These are phyloP conservation scores for Neria commutata DNA, from an alignment of 2,888 invertebrate species.

Conservation along the genomic window DNA sequence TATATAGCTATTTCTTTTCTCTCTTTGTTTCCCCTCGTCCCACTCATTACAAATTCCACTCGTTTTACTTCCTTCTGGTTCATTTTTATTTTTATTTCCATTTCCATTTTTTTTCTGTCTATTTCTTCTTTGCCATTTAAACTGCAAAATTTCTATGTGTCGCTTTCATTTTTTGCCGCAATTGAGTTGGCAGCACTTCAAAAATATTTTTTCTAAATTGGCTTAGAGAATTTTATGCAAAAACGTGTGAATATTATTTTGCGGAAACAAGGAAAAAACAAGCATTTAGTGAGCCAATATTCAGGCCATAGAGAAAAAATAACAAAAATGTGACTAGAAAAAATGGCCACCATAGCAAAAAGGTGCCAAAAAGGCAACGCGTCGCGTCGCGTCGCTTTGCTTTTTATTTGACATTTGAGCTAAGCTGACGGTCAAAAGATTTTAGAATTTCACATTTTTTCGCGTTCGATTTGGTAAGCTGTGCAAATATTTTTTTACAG, in stretches of 20 bases:
- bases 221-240: slow-evolving; percentile 13
- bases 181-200: slow-evolving; percentile 11
- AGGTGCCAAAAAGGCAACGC: not conserved
- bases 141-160: no score
- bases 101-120: no score
- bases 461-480: not conserved
- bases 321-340: not conserved
- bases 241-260: not conserved
- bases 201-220: slow-evolving; percentile 16
- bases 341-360: not conserved
- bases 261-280: not conserved
- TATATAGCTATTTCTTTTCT: no score
- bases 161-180: slow-evolving; percentile 1
- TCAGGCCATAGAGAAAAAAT: not conserved
- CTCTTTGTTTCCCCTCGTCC: no score
- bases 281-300: not conserved
- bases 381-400: slow-evolving; percentile 1
- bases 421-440: slow-evolving; percentile 23
- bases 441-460: not conserved
- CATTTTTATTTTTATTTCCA: no score
- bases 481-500: not conserved
- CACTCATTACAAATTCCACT: no score
- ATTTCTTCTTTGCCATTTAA: no score
- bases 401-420: slow-evolving; percentile 24
- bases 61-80: no score